phyloP scores from a whole-genome alignment of 2,797 vertebrate genomes.

The Tapirus indicus region DNA sequence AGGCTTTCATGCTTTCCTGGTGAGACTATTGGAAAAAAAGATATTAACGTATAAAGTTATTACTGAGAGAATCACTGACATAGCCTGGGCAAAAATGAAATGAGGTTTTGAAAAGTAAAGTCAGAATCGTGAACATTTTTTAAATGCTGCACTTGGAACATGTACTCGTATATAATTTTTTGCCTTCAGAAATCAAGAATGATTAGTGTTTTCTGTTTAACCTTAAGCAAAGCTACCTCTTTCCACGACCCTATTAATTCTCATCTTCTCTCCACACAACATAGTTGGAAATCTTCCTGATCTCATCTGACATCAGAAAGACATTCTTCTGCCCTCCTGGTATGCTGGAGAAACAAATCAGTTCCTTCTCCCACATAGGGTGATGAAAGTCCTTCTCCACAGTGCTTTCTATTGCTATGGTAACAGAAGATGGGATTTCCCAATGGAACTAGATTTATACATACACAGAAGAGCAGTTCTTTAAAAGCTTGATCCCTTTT shows the following conservation, averaged over 20 bases:
- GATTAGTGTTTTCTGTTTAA: slow-evolving; percentile 23
- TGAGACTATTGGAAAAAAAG: background rate
- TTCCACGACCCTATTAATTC: slow-evolving; percentile 1
- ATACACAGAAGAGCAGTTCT: slow-evolving; percentile 63
- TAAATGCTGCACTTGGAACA: slow-evolving; percentile 5
- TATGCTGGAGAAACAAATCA: slow-evolving; percentile 70
- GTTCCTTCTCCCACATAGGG: slow-evolving; percentile 60
- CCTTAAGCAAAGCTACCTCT: slow-evolving; percentile 28
- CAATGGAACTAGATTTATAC: slow-evolving; percentile 65
- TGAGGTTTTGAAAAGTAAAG: slow-evolving; percentile 36
- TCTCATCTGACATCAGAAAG: slow-evolving; percentile 63
- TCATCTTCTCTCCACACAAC: slow-evolving; percentile 10
- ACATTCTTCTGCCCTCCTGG: slow-evolving; percentile 47
- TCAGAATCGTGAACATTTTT: slow-evolving; percentile 32
- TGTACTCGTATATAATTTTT: slow-evolving; percentile 48
- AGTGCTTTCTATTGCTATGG: slow-evolving; percentile 80
- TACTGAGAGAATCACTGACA: background rate
- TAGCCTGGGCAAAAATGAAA: slow-evolving; percentile 18
- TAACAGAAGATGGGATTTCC: slow-evolving; percentile 78
- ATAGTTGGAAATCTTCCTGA: slow-evolving; percentile 56
- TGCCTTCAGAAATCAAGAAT: slow-evolving; percentile 43
- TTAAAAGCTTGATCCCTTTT: slow-evolving; percentile 57
- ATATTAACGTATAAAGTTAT: background rate
- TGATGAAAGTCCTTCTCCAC: slow-evolving; percentile 67
- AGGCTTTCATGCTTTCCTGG: background rate